These are phyloP conservation scores for Oxyscelio sp. DNA, from an alignment of 2,888 invertebrate genomes.

Conservation along the genomic window DNA sequence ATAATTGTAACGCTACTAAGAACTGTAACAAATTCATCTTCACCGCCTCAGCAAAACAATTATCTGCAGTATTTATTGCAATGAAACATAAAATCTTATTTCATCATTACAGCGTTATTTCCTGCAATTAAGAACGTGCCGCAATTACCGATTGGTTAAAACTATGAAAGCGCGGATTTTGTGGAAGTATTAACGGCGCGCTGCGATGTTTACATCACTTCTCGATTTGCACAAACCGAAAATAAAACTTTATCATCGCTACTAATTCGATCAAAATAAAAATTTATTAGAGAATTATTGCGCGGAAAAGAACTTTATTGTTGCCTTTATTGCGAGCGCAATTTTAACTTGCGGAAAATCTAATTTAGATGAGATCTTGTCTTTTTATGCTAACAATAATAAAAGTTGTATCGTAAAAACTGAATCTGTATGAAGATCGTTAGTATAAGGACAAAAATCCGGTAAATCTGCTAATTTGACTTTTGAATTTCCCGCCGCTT, in stretches of 20 bases:
- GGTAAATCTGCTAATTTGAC: too few species aligned
- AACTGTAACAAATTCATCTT: too few species aligned
- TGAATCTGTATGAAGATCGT: too few species aligned
- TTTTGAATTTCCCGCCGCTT: too few species aligned
- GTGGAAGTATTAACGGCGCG: neutral
- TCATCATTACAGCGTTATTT: conserved; percentile 24
- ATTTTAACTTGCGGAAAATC: conserved; percentile 26
- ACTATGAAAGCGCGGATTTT: conserved; percentile 8
- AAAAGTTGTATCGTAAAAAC: too few species aligned
- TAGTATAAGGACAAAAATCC: too few species aligned
- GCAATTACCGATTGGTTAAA: conserved; percentile 24
- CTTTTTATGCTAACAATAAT: too few species aligned
- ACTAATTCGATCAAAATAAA: conserved; percentile 36
- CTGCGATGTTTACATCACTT: conserved; percentile 10
- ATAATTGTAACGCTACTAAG: too few species aligned
- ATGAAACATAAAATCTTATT: conserved; percentile 18
- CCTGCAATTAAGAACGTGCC: conserved; percentile 21
- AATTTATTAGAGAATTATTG: conserved; percentile 4
- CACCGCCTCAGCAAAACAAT: conserved; percentile 11
- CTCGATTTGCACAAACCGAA: conserved; percentile 24
- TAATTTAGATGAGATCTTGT: too few species aligned
- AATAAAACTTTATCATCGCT: conserved; percentile 27
- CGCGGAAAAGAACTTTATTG: neutral
- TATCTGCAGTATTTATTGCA: conserved; percentile 9
- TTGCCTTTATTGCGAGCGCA: conserved; percentile 33